These are phyloP conservation scores for Tenthredo distinguenda DNA, from an alignment of 2,888 invertebrate species.

Conservation along the genomic window DNA sequence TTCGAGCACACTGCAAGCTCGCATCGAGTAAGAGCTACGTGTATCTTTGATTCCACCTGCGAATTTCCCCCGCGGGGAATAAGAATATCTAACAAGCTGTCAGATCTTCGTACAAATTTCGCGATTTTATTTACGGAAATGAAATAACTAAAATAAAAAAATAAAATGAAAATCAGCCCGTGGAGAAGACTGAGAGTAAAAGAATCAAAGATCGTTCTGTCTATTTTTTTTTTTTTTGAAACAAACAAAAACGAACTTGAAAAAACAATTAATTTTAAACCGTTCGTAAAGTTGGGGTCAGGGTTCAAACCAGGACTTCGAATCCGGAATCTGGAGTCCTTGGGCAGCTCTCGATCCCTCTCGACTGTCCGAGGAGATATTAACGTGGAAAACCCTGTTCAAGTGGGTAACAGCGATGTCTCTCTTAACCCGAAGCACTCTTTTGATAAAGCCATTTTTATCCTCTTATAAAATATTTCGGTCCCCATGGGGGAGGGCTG, in stretches of 20 bases:
- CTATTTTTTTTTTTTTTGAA: background rate
- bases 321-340: background rate
- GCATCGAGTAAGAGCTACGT: background rate
- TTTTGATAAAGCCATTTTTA: conserved; percentile 43
- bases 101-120: background rate
- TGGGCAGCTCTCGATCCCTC: conserved; percentile 13
- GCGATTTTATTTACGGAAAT: no score
- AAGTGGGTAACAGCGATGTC: conserved; percentile 24
- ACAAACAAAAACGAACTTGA: background rate
- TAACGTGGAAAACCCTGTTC: conserved; percentile 7
- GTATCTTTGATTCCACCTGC: background rate
- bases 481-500: background rate
- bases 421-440: conserved; percentile 38
- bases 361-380: conserved; percentile 9
- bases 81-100: background rate
- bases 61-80: background rate
- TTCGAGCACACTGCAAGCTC: background rate
- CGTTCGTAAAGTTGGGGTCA: background rate
- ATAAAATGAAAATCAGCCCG: no score
- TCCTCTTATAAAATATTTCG: conserved; percentile 49
- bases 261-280: background rate
- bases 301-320: background rate
- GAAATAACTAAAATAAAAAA: no score
- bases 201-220: background rate
- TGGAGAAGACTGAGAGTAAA: background rate